Base-by-base conservation (phyloP, 2,797 vertebrate species). In the Pipistrellus pipistrellus region DNA sequence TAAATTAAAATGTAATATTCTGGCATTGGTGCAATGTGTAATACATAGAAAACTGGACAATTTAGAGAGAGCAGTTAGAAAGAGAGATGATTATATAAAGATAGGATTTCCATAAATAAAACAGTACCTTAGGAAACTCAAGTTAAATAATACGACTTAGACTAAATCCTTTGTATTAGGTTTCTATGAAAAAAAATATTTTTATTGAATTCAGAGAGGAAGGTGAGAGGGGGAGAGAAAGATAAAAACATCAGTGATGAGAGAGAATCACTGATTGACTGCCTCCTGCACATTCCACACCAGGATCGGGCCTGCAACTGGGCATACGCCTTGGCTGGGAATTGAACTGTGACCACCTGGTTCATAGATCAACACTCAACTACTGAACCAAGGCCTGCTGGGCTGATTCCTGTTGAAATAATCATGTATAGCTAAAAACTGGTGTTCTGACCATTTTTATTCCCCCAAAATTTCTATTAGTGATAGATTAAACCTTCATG, bases 351-450 rank as follows among this genome's bases (percentile, higher is more conserved):
- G 27, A 62, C 57, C 25, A 59, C 57, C 11, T 59, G 25, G 25
- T 62, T 62, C 59, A 30, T 62, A 30, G 25, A 12, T 62, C 59
- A 62, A 62, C 59, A 62, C 27, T 62, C 13, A 59, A 13, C 57
- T 25, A 59, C 25, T 27, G 57, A 59, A 25, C 11, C 23, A 62
- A 1, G 13, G 27, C 59, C 6, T 0, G 6, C 27, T 30, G 59
- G 59, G 5, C 59, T 62, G 27, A 53, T 83, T 91, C 9, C 35
- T 91, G 1, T 72, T 93, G 66, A 93, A 95, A 73, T 94, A 66
- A 55, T 89, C 57, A 12, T 69, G 21, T 23, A 14, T 92, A 84
- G 23, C 38, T 85, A 66, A 53, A 88, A 81, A 81, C 38, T 92
- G 30, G 10, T 90, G 46, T 64, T 64, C 48, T 81, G 53, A 73